Conservation (phyloP, 2,797 vertebrate genomes). For the Sebastes alutus region DNA sequence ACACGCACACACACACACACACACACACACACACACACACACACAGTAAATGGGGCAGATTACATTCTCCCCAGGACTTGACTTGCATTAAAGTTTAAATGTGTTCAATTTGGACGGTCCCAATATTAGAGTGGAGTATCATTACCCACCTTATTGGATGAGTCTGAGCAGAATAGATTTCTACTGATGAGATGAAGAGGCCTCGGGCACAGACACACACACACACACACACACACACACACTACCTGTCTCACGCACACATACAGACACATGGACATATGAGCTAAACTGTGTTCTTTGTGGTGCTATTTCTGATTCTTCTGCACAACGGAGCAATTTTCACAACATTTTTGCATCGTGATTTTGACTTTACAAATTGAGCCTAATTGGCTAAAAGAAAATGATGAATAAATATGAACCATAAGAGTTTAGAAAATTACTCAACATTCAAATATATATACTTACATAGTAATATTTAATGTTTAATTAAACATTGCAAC, state of each 20-base stretch:
- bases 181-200: slow-evolving; percentile 77
- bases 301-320: neutral
- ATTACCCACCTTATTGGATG: slow-evolving; percentile 79
- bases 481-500: neutral
- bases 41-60: slow-evolving; percentile 57
- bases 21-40: slow-evolving; percentile 3
- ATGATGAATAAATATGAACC: neutral
- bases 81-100: slow-evolving; percentile 82
- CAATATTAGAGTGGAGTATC: slow-evolving; percentile 78
- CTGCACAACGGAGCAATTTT: neutral
- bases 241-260: slow-evolving; percentile 11
- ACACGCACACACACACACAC: slow-evolving; percentile 2
- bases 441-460: neutral
- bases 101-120: slow-evolving; percentile 76
- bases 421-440: neutral
- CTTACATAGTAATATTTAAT: neutral
- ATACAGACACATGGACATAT: slow-evolving; percentile 7
- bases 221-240: slow-evolving; percentile 19
- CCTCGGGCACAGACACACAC: slow-evolving; percentile 56
- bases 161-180: slow-evolving; percentile 78
- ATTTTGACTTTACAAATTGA: neutral
- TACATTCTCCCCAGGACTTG: slow-evolving; percentile 77
- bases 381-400: neutral
- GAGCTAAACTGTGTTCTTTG: slow-evolving; percentile 20
- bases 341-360: neutral